Base-by-base conservation (phyloP, 2,113 vertebrate species). In the Ariopsis seemanni region DNA sequence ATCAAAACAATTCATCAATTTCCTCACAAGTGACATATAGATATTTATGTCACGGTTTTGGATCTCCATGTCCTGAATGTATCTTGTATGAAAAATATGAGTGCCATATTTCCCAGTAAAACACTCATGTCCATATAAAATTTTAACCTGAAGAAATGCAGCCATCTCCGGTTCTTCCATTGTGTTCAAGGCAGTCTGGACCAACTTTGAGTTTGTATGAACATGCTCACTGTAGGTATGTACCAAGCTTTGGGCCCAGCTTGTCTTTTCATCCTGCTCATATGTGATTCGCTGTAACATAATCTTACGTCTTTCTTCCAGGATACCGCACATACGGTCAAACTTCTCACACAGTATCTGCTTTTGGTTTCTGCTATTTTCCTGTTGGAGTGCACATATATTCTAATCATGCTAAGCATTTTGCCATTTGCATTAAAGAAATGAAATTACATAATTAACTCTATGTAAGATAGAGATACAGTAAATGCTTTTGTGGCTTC, bases 151-250 rank as follows among this genome's bases (percentile, higher is more conserved):
- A 67, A 96, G 89, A 30, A 97, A 96, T 2, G 87, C 92, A 0
- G 94, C 93, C 92, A 93, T 93, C 89, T 96, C 94, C 0, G 91
- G 88, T 78, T 97, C 95, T 17, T 96, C 95, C 90, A 95, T 93
- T 89, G 93, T 93, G 79, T 92, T 93, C 78, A 53, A 10, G 0
- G 93, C 94, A 0, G 89, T 91, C 91, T 96, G 94, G 86, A 96
- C 53, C 89, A 96, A 89, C 42, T 94, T 95, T 85, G 84, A 91
- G 90, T 95, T 95, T 78, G 93, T 91, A 7, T 92, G 93, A 7
- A 95, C 75, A 2, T 90, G 93, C 67, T 95, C 93, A 2, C 92
- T 89, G 58, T 94, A 95, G 62, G 89, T 88, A 30, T 91, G 88
- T 27, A 93, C 77, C 88, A 96, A 72, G 50, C 89, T 88, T 72